phyloP scores from a whole-genome alignment of 2,888 invertebrate species.

The Sesamia inferens region DNA sequence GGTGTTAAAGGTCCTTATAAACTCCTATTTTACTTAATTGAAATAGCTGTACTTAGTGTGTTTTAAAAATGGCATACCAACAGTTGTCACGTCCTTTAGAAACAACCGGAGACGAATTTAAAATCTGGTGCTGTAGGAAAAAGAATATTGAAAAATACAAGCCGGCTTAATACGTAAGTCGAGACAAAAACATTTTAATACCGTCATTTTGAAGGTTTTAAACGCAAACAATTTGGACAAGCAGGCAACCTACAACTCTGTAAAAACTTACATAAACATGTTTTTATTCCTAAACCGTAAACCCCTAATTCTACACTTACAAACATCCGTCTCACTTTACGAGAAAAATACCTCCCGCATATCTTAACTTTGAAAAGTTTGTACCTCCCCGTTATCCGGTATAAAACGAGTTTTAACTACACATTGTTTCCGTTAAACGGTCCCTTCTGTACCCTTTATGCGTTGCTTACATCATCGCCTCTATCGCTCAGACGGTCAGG shows the following conservation, averaged over 20 bases:
- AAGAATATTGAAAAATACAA: not conserved
- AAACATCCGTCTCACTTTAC: conserved; percentile 34
- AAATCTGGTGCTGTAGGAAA: not conserved
- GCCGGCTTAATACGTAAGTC: not conserved
- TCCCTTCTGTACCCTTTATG: conserved; percentile 59
- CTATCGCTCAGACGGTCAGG: conserved; percentile 40
- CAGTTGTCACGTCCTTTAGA: not conserved
- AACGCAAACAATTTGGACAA: not conserved
- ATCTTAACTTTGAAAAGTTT: conserved; percentile 35
- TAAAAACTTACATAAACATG: conserved; percentile 20
- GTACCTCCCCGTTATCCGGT: conserved; percentile 27
- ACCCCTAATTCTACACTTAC: conserved; percentile 3
- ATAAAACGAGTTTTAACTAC: conserved; percentile 51
- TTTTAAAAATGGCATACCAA: not conserved
- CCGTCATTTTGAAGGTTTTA: not conserved
- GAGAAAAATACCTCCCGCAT: conserved; percentile 40
- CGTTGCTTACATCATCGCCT: conserved; percentile 59
- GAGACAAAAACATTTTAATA: not conserved
- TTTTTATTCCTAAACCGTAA: conserved; percentile 19
- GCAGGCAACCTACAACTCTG: not conserved
- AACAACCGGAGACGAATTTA: not conserved
- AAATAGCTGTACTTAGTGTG: not conserved
- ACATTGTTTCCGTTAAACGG: conserved; percentile 60
- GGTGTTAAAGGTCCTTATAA: not conserved
- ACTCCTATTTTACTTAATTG: not conserved